Conservation (phyloP, 1,140 invertebrate species). For the Octopus sinensis region DNA sequence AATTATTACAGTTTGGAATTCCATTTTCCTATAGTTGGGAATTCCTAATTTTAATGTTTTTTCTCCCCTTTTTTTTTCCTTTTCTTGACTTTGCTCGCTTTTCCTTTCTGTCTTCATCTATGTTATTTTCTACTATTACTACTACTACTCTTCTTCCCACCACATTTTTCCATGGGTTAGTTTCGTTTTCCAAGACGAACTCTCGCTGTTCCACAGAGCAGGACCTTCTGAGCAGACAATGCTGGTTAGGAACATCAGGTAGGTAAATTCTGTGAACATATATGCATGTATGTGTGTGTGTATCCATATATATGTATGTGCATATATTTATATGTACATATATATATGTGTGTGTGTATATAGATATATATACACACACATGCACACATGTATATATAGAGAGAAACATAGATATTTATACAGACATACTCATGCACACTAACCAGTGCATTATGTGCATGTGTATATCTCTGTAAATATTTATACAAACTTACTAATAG, state of each 20-base stretch:
- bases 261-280: slow-evolving; percentile 3
- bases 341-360: not conserved
- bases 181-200: slow-evolving; percentile 5
- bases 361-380: not conserved
- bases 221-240: slow-evolving; percentile 2
- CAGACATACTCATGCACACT: not conserved
- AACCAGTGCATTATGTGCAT: not conserved
- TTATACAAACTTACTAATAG: not conserved
- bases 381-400: not conserved
- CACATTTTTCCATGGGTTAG: not conserved
- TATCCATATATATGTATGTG: not conserved
- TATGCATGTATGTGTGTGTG: not conserved
- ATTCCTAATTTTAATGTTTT: not conserved
- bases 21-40: too few species aligned
- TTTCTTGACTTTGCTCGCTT: not conserved
- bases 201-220: slow-evolving; percentile 6
- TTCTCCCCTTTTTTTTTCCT: not conserved
- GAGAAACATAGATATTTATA: not conserved
- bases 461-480: not conserved
- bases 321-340: not conserved
- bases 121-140: not conserved
- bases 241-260: slow-evolving; percentile 4
- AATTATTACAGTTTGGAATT: too few species aligned
- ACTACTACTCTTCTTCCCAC: not conserved
- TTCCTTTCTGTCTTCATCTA: not conserved